These are phyloP conservation scores for Acrocyrtus sp. DNA, from an alignment of 2,888 invertebrate species.

Conservation along the genomic window DNA sequence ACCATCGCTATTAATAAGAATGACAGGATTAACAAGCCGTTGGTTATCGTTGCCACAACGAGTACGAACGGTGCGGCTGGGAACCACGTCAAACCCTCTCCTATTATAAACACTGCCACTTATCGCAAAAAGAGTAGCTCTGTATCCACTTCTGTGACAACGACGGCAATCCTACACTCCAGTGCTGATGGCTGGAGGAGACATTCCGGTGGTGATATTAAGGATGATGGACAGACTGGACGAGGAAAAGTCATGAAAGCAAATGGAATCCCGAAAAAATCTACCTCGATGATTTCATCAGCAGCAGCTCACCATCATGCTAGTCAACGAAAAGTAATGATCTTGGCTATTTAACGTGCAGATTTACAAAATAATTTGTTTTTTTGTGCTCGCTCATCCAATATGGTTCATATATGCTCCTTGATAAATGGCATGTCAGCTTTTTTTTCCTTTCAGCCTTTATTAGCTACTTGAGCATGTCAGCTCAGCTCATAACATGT, in stretches of 20 bases:
- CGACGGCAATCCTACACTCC: conserved; percentile 42
- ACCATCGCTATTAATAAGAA: conserved; percentile 22
- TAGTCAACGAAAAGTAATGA: conserved; percentile 52
- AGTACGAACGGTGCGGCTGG: conserved; percentile 15
- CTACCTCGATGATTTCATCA: conserved; percentile 13
- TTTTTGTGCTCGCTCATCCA: not conserved
- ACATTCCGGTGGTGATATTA: conserved; percentile 10
- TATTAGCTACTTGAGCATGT: not conserved
- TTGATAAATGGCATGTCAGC: too few species aligned
- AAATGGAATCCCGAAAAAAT: conserved; percentile 40
- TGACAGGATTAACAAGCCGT: conserved; percentile 31
- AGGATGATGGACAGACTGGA: conserved; percentile 33
- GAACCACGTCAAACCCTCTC: conserved; percentile 32
- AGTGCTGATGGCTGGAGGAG: conserved; percentile 6
- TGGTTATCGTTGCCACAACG: conserved; percentile 33
- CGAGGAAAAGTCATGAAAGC: conserved; percentile 24
- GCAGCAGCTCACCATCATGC: conserved; percentile 25
- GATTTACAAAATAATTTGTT: not conserved
- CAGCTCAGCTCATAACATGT: not conserved
- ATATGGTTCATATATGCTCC: not conserved
- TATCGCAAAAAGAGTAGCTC: conserved; percentile 38
- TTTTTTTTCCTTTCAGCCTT: not conserved
- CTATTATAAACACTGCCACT: conserved; percentile 15
- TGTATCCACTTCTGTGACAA: conserved; percentile 20
- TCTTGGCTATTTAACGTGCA: conserved; percentile 27